A percentile compares a stretch with the other conserved stretches of the same genome.
Conservation (phyloP, 2,113 vertebrate genomes). For the Bufo bufo region DNA sequence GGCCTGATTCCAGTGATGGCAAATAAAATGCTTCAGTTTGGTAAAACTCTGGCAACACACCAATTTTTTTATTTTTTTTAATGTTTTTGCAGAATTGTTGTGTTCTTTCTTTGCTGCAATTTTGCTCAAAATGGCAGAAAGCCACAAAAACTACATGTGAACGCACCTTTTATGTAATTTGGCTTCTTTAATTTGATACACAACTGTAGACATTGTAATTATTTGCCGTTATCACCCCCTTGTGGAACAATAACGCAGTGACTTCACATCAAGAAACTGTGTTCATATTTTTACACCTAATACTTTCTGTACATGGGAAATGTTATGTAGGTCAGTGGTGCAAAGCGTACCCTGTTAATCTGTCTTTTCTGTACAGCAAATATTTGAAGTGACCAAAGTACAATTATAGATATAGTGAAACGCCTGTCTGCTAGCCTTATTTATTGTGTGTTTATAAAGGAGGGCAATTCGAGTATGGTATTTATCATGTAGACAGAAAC, state of each 20-base stretch:
- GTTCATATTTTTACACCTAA: not conserved
- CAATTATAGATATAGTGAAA: not conserved
- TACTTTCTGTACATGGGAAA: not conserved
- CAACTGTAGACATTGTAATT: not conserved
- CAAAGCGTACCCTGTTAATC: not conserved
- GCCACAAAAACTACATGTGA: too few relatives aligned
- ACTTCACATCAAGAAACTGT: not conserved
- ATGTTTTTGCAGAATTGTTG: too few relatives aligned
- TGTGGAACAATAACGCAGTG: not conserved
- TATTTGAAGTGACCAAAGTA: not conserved
- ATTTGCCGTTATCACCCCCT: not conserved
- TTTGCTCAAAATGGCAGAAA: too few relatives aligned
- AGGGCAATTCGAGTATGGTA: not conserved
- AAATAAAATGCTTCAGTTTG: too few relatives aligned
- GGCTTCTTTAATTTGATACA: too few relatives aligned
- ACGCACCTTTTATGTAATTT: too few relatives aligned
- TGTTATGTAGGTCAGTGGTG: not conserved
- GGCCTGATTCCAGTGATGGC: too few relatives aligned
- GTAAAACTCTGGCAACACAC: too few relatives aligned
- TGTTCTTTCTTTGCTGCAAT: too few relatives aligned
- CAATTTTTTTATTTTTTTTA: too few relatives aligned
- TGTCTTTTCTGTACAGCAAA: not conserved
- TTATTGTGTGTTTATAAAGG: not conserved
- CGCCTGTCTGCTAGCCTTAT: not conserved
- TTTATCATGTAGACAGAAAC: not conserved